phyloP scores from a whole-genome alignment of 2,888 invertebrate species.

The Parapristionchus giblindavisi region DNA sequence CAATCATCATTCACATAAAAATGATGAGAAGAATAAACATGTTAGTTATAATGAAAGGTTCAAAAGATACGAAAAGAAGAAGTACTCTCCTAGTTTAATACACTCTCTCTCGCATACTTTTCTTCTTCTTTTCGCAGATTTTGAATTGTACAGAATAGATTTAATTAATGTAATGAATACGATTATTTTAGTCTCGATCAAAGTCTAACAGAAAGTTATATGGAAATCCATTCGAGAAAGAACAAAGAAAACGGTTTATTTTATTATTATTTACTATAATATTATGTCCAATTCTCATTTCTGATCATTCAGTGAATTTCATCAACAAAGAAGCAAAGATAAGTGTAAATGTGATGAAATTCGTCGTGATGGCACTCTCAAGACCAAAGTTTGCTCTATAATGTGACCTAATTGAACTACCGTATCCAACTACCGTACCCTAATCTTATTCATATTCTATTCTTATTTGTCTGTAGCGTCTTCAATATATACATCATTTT shows the following conservation, averaged over 20 bases:
- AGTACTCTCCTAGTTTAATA: no score
- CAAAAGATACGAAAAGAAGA: no score
- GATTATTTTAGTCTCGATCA: no score
- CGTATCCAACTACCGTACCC: not conserved
- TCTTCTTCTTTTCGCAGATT: no score
- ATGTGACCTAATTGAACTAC: not conserved
- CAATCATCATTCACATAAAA: no score
- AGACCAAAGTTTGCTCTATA: slow-evolving; percentile 53
- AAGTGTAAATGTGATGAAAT: slow-evolving; percentile 53
- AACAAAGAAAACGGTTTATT: not conserved
- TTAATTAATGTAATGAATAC: no score
- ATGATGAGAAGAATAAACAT: no score
- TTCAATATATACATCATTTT: not conserved
- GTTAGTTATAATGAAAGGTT: no score
- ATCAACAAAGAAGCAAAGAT: slow-evolving; percentile 32
- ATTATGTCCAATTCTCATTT: not conserved
- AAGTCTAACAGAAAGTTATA: no score
- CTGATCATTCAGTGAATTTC: not conserved
- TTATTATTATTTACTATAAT: not conserved
- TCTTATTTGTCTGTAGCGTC: not conserved
- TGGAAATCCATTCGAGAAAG: no score
- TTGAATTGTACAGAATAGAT: no score
- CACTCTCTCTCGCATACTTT: no score
- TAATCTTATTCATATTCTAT: not conserved
- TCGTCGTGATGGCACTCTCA: slow-evolving; percentile 49